Evolutionary conservation across 1,140 invertebrate species (phyloP), one percentile per base, ranked within the genome.

Genomic region (Drosophila setifemur): DNA sequence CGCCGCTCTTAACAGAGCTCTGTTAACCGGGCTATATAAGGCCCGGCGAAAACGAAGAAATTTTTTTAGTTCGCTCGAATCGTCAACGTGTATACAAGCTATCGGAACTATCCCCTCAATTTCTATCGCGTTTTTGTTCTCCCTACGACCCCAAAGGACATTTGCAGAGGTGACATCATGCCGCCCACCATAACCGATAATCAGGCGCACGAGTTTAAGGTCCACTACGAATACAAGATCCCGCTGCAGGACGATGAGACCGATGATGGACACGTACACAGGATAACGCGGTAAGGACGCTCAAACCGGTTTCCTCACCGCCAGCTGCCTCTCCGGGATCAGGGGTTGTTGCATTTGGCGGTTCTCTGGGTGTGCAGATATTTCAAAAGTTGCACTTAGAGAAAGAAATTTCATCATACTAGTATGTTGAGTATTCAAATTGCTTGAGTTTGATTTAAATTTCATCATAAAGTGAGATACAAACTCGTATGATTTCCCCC

Each of bases 241-340:
- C 44, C 54, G 53, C 47, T 57, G 33, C 73, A 82, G 72, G 86
- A 77, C 28, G 73, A 76, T 8, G 73, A 82, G 21, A 26, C 23
- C 3, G 79, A 89, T 11, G 74, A 70, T 58, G 45, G 60, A 8
- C 40, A 78, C 35, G 64, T 89, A 23, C 66, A 52, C 14, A 61
- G 53, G 25, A 66, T 75, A 26, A 89, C 86, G 39, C 71, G 86
- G 86, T 89, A 86, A 86, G 79, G 33, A 54, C n/a, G 12, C 43
- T 18, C 4, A 52, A 71, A 79, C 74, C 64, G 70, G 79, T 70
- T 72, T 45, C 29, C 11, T n/a, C n/a, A 5, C 11, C 23, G 40
- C 49, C 55, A 49, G 69, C 67, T 71, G 69, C 14, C 6, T 4
- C 9, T 7, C 4, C 6, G 12, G 21, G 8, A 9, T 6, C 29